Evolutionary conservation across 2,797 vertebrate genomes (phyloP).

Genomic region (Cephalopachus bancanus): DNA sequence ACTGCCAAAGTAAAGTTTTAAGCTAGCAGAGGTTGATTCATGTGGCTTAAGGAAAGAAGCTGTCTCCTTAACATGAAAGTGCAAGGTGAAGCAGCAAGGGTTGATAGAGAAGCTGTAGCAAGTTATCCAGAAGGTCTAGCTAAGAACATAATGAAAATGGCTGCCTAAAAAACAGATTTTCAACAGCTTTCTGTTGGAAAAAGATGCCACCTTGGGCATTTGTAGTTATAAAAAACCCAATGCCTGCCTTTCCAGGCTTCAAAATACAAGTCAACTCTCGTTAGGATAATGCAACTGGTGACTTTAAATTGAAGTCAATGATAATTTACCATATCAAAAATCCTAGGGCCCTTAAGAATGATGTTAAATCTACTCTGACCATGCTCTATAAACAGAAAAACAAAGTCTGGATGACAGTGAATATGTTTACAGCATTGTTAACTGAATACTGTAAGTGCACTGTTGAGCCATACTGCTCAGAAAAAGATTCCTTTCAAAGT

Average conservation of each 20-base stretch:
- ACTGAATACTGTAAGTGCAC: background rate
- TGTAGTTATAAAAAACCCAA: background rate
- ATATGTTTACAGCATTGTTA: background rate
- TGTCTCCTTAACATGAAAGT: background rate
- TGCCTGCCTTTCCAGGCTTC: background rate
- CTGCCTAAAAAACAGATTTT: background rate
- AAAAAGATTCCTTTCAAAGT: background rate
- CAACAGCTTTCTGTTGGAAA: background rate
- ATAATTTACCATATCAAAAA: background rate
- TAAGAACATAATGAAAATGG: background rate
- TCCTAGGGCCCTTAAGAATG: background rate
- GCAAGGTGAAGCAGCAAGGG: background rate
- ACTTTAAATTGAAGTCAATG: background rate
- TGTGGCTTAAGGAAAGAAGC: background rate
- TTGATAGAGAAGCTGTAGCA: background rate
- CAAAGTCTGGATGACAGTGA: background rate
- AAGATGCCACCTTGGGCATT: background rate
- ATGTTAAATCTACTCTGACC: background rate
- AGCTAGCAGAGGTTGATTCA: background rate
- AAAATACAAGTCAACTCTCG: background rate
- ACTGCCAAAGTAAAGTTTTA: background rate
- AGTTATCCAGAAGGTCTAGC: background rate
- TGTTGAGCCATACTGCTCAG: background rate
- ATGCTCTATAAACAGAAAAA: background rate
- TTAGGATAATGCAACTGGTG: background rate